phyloP scores from a whole-genome alignment of 1,140 invertebrate genomes.

The Apis mellifera region DNA sequence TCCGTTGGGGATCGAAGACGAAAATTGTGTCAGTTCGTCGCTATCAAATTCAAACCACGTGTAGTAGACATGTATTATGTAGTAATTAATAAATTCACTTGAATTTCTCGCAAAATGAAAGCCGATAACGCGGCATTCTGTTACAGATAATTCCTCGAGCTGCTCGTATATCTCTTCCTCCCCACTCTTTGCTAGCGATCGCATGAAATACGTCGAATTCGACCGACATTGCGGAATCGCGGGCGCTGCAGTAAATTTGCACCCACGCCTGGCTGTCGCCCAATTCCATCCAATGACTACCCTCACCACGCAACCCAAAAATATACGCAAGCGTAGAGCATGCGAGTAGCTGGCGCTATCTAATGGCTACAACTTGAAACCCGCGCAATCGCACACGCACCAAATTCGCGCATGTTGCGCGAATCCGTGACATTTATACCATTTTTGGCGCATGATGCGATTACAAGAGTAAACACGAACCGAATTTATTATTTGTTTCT shows the following conservation, averaged over 20 bases:
- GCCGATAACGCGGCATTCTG: constrained; percentile 23
- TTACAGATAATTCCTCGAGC: constrained; percentile 10
- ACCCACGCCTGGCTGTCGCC: constrained; percentile 52
- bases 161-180: neutral
- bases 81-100: constrained; percentile 3
- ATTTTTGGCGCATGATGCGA: constrained; percentile 39
- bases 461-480: neutral
- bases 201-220: constrained; percentile 42
- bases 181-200: neutral
- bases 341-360: constrained; percentile 67
- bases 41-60: neutral
- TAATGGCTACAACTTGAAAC: constrained; percentile 65
- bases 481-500: too few relatives aligned
- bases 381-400: constrained; percentile 50
- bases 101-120: neutral
- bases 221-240: constrained; percentile 33
- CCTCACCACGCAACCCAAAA: constrained; percentile 37
- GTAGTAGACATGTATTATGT: neutral
- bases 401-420: constrained; percentile 3
- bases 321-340: constrained; percentile 44
- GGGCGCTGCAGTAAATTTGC: constrained; percentile 62
- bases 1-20: neutral
- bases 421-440: neutral
- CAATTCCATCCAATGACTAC: constrained; percentile 42
- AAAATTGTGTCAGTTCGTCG: neutral